These are phyloP conservation scores for Larimichthys polyactis DNA, from an alignment of 2,113 vertebrate genomes.

Conservation along the genomic window DNA sequence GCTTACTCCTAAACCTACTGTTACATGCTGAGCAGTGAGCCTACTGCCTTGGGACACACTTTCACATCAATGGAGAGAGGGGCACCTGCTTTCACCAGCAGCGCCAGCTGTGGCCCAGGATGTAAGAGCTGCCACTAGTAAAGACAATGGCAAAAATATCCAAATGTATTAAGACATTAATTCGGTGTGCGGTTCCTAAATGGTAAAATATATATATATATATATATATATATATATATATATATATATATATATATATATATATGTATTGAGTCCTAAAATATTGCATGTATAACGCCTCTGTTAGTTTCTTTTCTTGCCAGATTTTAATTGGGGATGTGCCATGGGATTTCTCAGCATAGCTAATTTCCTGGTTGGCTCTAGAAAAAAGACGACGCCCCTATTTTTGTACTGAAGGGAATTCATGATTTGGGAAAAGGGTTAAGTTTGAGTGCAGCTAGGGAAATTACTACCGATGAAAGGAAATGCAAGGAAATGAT, in stretches of 20 bases:
- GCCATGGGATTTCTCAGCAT: not conserved
- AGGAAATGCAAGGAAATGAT: not conserved
- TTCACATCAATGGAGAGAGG: slow-evolving; percentile 26
- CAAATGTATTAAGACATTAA: not conserved
- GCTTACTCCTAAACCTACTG: slow-evolving; percentile 38
- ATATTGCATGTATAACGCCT: not conserved
- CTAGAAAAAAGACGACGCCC: not conserved
- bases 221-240: no score
- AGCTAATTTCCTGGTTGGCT: not conserved
- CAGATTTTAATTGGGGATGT: not conserved
- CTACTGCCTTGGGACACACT: slow-evolving; percentile 45
- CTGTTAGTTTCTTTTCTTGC: not conserved
- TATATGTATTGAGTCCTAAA: not conserved
- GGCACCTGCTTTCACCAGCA: slow-evolving; percentile 1
- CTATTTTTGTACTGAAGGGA: no score
- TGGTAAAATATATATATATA: not conserved
- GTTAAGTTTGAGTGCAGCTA: not conserved
- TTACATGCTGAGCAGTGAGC: slow-evolving; percentile 45
- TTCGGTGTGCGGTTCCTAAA: not conserved
- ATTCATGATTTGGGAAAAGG: not conserved
- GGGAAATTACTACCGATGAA: not conserved
- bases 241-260: no score
- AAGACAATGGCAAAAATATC: not conserved
- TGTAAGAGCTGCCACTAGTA: not conserved
- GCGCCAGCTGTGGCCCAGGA: slow-evolving; percentile 25